phyloP scores from a whole-genome alignment of 2,113 vertebrate genomes.

The Mellivora capensis region DNA sequence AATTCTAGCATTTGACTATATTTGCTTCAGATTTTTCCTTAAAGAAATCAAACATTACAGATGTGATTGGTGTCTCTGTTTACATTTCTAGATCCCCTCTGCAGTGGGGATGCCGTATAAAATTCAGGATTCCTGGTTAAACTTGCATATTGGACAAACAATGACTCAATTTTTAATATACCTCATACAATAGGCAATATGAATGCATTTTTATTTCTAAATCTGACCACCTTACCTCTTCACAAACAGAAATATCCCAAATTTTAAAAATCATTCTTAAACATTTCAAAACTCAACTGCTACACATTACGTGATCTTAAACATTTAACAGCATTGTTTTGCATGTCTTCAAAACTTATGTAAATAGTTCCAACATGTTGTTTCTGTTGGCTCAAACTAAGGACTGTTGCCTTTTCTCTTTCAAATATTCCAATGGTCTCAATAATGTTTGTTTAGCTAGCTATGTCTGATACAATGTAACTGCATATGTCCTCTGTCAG shows the following conservation, averaged over 20 bases:
- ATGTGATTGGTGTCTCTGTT: not conserved
- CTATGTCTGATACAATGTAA: not conserved
- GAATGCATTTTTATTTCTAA: slow-evolving; percentile 32
- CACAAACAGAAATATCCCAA: not conserved
- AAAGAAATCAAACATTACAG: not conserved
- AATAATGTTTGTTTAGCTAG: not conserved
- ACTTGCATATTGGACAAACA: not conserved
- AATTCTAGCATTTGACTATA: not conserved
- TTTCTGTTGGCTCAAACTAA: not conserved
- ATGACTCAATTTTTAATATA: not conserved
- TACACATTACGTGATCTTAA: not conserved
- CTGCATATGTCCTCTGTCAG: not conserved
- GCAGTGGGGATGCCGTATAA: not conserved
- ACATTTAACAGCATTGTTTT: not conserved
- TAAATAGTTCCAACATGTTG: not conserved
- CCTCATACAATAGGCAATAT: not conserved
- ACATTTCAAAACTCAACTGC: not conserved
- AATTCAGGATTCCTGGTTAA: not conserved
- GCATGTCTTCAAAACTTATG: not conserved
- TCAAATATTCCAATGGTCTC: not conserved
- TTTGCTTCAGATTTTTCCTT: not conserved
- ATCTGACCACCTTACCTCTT: not conserved
- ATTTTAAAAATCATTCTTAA: not conserved
- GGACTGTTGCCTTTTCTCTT: not conserved
- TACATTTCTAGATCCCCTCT: not conserved